Evolutionary conservation across 2,888 invertebrate genomes (phyloP), one percentile per base, ranked within the genome.

Genomic region (Acanthosepion esculentum): DNA sequence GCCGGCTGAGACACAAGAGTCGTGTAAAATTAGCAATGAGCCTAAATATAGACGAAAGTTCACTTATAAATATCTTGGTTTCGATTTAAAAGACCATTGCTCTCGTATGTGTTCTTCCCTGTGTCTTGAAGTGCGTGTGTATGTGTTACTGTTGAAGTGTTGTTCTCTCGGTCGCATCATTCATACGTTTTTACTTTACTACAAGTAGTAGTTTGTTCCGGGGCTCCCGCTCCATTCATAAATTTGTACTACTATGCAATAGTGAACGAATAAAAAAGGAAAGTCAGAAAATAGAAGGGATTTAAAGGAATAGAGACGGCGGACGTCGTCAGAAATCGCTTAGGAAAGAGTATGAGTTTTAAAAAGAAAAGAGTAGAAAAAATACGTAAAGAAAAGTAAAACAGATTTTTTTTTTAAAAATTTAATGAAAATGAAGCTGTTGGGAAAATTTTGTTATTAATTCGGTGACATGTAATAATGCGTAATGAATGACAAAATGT

Each of bases 101-200:
- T 50, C 50, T 50, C 41, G 50, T 50, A 15, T 50, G 50, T 50
- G 50, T 50, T 12, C 50, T 50, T 50, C 50, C 7, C 50, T 59
- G 20, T 55, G 20, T 20, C 18, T 55, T 55, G 55, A 55, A 55
- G 18, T 55, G 20, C 55, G 15, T 55, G 55, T 20, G 55, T 15
- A 55, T 55, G 53, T 53, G 55, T 53, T 8, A 15, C 41, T 41
- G 41, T 41, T 41, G 41, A 78, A n/a, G n/a, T 78, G 78, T 78
- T 78, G 29, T 78, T 78, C 78, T 78, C 78, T 78, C 78, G 33
- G n/a, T n/a, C 78, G 78, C 78, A 78, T 78, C 78, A 78, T 78
- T 78, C 78, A 78, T 78, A 29, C 33, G 33, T 78, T 78, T 78
- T 23, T 12, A 6, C 8, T 23, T 64, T 78, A 78, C 78, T 78